phyloP scores from a whole-genome alignment of 1,140 invertebrate genomes.

The Goniozus legneri region DNA sequence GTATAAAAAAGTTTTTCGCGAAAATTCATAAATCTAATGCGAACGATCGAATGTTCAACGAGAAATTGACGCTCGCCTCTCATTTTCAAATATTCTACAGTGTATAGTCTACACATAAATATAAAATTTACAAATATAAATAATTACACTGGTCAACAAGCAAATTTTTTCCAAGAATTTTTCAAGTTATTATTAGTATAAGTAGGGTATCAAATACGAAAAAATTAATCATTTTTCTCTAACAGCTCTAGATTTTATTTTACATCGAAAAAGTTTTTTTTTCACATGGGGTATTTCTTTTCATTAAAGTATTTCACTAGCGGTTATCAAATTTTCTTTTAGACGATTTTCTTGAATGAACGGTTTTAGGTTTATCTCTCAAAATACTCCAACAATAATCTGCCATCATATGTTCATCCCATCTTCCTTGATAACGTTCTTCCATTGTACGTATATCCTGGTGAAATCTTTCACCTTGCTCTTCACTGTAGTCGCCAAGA shows the following conservation, averaged over 20 bases:
- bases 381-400: conserved; percentile 1
- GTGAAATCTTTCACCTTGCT: conserved; percentile 32
- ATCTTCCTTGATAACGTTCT: conserved; percentile 22
- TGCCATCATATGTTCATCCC: neutral
- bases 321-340: neutral
- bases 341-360: neutral
- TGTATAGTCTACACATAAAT: too few relatives aligned
- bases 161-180: too few relatives aligned
- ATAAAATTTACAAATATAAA: too few relatives aligned
- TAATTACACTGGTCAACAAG: too few relatives aligned
- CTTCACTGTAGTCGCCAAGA: conserved; percentile 18
- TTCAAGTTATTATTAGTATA: too few relatives aligned
- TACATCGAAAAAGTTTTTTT: neutral
- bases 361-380: neutral
- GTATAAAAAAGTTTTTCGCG: too few relatives aligned
- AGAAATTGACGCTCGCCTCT: too few relatives aligned
- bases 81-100: too few relatives aligned
- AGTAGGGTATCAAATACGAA: too few relatives aligned
- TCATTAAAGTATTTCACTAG: conserved; percentile 4
- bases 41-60: too few relatives aligned
- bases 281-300: neutral
- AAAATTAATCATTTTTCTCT: neutral
- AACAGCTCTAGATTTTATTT: neutral
- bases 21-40: too few relatives aligned
- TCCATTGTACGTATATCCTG: conserved; percentile 34